phyloP scores from a whole-genome alignment of 1,140 invertebrate genomes.

The Papilio machaon region DNA sequence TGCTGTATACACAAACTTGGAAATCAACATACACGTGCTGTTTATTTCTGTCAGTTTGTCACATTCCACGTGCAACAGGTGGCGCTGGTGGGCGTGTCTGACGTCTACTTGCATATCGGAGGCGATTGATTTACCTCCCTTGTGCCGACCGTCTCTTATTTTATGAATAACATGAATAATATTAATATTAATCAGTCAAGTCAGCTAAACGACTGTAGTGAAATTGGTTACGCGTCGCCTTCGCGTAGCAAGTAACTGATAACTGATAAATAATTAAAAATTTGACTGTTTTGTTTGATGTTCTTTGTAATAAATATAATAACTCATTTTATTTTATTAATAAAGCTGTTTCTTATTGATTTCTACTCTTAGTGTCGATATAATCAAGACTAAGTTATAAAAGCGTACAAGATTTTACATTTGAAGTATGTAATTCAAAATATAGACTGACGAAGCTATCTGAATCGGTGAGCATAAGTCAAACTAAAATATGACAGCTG shows the following conservation, averaged over 20 bases:
- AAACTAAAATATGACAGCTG: too few relatives aligned
- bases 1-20: neutral
- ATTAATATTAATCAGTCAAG: slow-evolving; percentile 25
- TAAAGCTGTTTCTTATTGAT: too few relatives aligned
- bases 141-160: slow-evolving; percentile 16
- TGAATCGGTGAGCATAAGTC: too few relatives aligned
- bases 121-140: slow-evolving; percentile 28
- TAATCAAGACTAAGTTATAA: too few relatives aligned
- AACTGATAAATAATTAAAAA: slow-evolving; percentile 7
- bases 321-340: too few relatives aligned
- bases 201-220: slow-evolving; percentile 20
- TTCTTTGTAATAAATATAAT: neutral
- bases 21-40: neutral
- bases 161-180: slow-evolving; percentile 37
- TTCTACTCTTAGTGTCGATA: too few relatives aligned
- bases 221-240: slow-evolving; percentile 25
- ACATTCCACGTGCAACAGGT: slow-evolving; percentile 24
- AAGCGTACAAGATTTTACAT: too few relatives aligned
- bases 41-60: neutral
- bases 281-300: neutral
- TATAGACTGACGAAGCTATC: too few relatives aligned
- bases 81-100: slow-evolving; percentile 10
- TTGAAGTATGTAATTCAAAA: too few relatives aligned
- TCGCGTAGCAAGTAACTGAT: neutral
- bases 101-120: slow-evolving; percentile 31